Evolutionary conservation across 2,113 vertebrate species (phyloP).

Genomic region (Scomber japonicus): DNA sequence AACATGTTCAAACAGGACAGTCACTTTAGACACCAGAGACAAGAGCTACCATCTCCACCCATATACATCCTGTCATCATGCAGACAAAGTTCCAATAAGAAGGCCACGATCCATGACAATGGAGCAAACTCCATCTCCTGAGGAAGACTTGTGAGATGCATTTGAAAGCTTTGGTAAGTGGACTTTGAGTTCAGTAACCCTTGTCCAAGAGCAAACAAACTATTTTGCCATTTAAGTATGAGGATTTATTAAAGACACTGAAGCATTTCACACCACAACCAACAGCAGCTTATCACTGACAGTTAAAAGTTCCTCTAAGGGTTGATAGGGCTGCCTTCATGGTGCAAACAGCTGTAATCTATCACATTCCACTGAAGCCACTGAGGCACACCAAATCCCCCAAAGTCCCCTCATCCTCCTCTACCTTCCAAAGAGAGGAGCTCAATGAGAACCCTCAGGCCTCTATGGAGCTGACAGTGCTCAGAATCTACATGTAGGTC

Average conservation of each 20-base stretch:
- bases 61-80: too few species aligned
- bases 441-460: slow-evolving; percentile 5
- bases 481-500: slow-evolving; percentile 25
- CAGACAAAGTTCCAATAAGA: too few species aligned
- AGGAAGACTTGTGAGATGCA: neutral
- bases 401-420: neutral
- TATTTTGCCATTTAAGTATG: too few species aligned
- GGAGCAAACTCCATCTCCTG: neutral
- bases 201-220: too few species aligned
- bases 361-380: neutral
- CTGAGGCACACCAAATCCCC: neutral
- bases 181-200: too few species aligned
- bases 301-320: neutral
- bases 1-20: too few species aligned
- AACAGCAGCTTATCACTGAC: neutral
- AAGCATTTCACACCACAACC: neutral
- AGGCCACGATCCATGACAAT: neutral
- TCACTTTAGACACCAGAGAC: too few species aligned
- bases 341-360: too few species aligned
- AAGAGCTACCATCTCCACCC: too few species aligned
- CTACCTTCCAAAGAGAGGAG: neutral
- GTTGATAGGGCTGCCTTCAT: too few species aligned
- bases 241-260: too few species aligned
- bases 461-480: neutral
- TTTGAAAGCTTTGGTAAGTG: neutral